Conservation (phyloP, 2,113 vertebrate genomes). For the Atherinomorus stipes region DNA sequence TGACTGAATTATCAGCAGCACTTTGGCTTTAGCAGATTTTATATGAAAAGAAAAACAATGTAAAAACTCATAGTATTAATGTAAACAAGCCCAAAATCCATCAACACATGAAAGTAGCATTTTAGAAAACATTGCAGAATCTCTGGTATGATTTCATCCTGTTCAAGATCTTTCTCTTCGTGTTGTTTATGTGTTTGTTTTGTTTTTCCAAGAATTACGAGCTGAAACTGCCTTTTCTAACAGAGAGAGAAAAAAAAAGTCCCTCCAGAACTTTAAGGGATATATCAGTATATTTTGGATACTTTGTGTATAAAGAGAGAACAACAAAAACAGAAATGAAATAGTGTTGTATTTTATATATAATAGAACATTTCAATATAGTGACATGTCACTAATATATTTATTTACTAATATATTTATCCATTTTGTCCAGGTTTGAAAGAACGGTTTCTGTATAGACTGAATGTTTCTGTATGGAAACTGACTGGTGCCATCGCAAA, state of each 20-base stretch:
- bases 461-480: constrained; percentile 83
- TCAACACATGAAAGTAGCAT: constrained; percentile 52
- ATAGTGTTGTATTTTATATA: constrained; percentile 92
- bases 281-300: constrained; percentile 86
- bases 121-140: constrained; percentile 46
- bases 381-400: constrained; percentile 96
- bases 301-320: constrained; percentile 85
- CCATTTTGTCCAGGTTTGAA: constrained; percentile 87
- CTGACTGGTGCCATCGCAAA: constrained; percentile 79
- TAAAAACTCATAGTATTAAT: constrained; percentile 64
- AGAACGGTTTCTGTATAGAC: constrained; percentile 81
- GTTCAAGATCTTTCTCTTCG: constrained; percentile 64
- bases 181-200: constrained; percentile 58
- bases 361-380: constrained; percentile 96
- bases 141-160: constrained; percentile 62
- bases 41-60: constrained; percentile 8
- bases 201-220: constrained; percentile 74
- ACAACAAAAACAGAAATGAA: constrained; percentile 86
- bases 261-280: constrained; percentile 81
- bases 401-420: constrained; percentile 99
- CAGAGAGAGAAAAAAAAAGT: constrained; percentile 72
- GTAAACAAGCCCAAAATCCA: constrained; percentile 57
- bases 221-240: constrained; percentile 84
- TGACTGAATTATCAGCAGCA: constrained; percentile 80
- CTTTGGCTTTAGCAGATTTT: constrained; percentile 72